Evolutionary conservation across 1,140 invertebrate genomes (phyloP).

Genomic region (Chrysopa pallens): DNA sequence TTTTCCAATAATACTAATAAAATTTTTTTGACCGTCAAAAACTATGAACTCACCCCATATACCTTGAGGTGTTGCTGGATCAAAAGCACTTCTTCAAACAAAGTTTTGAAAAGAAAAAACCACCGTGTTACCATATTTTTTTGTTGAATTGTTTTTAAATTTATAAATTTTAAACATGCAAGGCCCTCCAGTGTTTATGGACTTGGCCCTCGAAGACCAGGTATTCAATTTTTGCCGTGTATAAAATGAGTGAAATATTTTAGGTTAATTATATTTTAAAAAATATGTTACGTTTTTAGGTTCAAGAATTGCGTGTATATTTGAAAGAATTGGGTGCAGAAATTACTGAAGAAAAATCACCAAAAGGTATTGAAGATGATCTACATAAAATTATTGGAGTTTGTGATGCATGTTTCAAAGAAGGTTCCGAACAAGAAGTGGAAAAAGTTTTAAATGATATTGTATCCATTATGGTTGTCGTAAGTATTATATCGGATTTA

Average conservation of each 20-base stretch:
- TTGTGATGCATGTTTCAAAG: constrained; percentile 81
- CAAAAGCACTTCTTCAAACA: too few relatives aligned
- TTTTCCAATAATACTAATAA: too few relatives aligned
- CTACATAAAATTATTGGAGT: constrained; percentile 88
- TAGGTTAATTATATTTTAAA: constrained; percentile 21
- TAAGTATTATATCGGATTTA: constrained; percentile 25
- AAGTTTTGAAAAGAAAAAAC: too few relatives aligned
- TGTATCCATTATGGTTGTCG: constrained; percentile 81
- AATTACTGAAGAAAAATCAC: constrained; percentile 76
- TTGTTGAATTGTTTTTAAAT: too few relatives aligned
- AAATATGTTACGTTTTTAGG: constrained; percentile 33
- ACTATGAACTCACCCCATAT: too few relatives aligned
- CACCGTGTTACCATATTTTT: too few relatives aligned
- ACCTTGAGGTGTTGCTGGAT: too few relatives aligned
- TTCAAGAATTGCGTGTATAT: constrained; percentile 71
- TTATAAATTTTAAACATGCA: constrained; percentile 32
- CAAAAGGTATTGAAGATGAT: constrained; percentile 83
- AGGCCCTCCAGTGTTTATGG: constrained; percentile 62
- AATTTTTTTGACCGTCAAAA: too few relatives aligned
- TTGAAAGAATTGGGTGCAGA: constrained; percentile 82
- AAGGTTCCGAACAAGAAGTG: constrained; percentile 59
- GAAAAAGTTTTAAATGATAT: constrained; percentile 76
- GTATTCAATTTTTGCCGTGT: constrained; percentile 25
- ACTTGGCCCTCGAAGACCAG: constrained; percentile 60
- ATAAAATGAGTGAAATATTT: constrained; percentile 9